A percentile compares a stretch with the other conserved stretches of the same genome.
Conservation (phyloP, 2,888 invertebrate genomes). For the Cantharis lateralis region DNA sequence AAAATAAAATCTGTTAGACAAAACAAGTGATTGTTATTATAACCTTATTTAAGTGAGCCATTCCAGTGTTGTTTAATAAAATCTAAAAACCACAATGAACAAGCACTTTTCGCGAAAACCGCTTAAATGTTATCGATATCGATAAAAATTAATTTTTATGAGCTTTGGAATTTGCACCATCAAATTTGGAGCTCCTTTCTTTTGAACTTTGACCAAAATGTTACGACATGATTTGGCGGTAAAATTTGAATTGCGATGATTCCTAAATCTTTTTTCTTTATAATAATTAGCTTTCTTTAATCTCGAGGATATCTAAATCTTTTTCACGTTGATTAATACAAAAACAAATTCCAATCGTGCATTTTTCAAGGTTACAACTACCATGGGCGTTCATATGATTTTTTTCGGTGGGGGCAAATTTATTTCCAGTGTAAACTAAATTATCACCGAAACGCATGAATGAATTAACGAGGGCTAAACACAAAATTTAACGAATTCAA, state of each 20-base stretch:
- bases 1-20: not conserved
- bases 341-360: no score
- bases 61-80: not conserved
- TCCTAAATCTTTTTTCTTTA: no score
- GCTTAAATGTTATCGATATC: not conserved
- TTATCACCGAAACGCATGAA: no score
- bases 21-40: not conserved
- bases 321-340: no score
- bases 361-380: no score
- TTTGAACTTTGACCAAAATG: not conserved
- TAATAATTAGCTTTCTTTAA: no score
- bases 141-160: not conserved
- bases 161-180: slow-evolving; percentile 1
- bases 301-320: no score
- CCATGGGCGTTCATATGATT: no score
- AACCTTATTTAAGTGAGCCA: not conserved
- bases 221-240: not conserved
- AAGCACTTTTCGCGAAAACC: not conserved
- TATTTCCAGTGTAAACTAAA: no score
- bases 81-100: not conserved
- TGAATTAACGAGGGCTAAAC: no score
- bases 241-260: not conserved
- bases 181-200: not conserved
- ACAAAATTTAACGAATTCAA: no score
- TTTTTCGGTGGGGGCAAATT: no score